These are phyloP conservation scores for Capitella teleta DNA, from an alignment of 1,140 invertebrate genomes.

Conservation along the genomic window DNA sequence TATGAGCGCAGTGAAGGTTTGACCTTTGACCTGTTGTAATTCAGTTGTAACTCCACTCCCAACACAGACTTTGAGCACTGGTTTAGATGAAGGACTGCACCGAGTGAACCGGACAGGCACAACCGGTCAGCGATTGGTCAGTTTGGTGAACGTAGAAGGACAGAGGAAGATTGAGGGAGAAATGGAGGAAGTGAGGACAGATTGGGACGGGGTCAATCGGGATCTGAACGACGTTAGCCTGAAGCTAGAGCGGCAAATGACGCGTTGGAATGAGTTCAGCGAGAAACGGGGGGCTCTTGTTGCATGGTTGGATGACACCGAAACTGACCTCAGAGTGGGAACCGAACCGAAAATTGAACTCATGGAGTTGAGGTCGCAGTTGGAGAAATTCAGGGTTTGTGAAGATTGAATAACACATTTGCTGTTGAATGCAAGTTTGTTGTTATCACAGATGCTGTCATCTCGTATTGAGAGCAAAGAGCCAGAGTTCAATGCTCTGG, in stretches of 20 bases:
- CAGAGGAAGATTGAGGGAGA: neutral
- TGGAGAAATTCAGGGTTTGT: constrained; percentile 68
- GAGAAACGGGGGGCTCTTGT: constrained; percentile 45
- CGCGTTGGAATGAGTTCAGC: constrained; percentile 35
- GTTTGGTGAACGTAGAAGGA: neutral
- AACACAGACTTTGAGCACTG: neutral
- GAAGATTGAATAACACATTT: too few relatives aligned
- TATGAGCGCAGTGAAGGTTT: too few relatives aligned
- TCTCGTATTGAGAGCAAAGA: too few relatives aligned
- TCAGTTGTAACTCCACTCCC: too few relatives aligned
- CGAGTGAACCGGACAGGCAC: neutral
- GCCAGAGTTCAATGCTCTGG: too few relatives aligned
- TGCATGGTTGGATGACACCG: constrained; percentile 49
- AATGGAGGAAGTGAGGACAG: neutral
- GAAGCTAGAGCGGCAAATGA: constrained; percentile 62
- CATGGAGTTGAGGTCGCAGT: constrained; percentile 66
- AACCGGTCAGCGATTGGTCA: neutral
- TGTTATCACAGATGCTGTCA: too few relatives aligned
- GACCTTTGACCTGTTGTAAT: too few relatives aligned
- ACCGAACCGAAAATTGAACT: constrained; percentile 43
- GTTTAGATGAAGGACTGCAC: constrained; percentile 1
- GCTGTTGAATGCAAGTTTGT: too few relatives aligned
- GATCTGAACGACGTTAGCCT: constrained; percentile 82
- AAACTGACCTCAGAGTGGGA: constrained; percentile 52
- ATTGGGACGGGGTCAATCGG: neutral